Evolutionary conservation across 1,140 invertebrate species (phyloP).

Genomic region (Drosophila lacertosa): DNA sequence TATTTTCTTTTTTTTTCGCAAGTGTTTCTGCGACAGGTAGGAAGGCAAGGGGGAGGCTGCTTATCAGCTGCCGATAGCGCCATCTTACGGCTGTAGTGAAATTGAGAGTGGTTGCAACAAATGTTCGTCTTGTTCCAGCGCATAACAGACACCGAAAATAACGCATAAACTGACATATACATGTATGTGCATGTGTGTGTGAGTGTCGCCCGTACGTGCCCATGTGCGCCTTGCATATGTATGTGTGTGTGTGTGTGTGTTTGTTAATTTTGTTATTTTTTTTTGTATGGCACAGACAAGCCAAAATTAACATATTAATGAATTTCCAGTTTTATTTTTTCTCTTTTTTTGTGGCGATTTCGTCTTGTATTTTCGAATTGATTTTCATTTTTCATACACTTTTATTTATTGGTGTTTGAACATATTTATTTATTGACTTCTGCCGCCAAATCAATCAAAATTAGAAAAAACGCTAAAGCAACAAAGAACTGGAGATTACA

Average conservation of each 20-base stretch:
- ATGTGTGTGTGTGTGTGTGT: slow-evolving; percentile 20
- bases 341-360: slow-evolving; percentile 43
- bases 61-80: slow-evolving; percentile 38
- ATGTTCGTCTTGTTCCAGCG: slow-evolving; percentile 7
- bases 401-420: slow-evolving; percentile 15
- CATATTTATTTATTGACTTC: slow-evolving; percentile 19
- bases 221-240: slow-evolving; percentile 35
- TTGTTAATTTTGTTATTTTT: slow-evolving; percentile 21
- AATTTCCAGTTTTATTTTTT: slow-evolving; percentile 72
- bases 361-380: slow-evolving; percentile 49
- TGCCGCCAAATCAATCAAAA: slow-evolving; percentile 44
- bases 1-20: slow-evolving; percentile 1
- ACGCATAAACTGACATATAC: not conserved
- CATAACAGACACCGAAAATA: not conserved
- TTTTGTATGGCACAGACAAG: slow-evolving; percentile 45
- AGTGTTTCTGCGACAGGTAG: too few species aligned
- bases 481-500: slow-evolving; percentile 16
- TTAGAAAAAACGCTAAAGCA: slow-evolving; percentile 14
- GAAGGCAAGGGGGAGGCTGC: not conserved
- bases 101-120: slow-evolving; percentile 9
- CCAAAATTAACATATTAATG: slow-evolving; percentile 78
- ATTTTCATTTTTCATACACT: slow-evolving; percentile 44
- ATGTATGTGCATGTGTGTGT: not conserved
- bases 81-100: slow-evolving; percentile 16
- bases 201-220: slow-evolving; percentile 27